Percentiles rank a stretch among this genome's conserved stretches.
phyloP scores from a whole-genome alignment of 2,888 invertebrate genomes.

The Eutolmus rufibarbis region DNA sequence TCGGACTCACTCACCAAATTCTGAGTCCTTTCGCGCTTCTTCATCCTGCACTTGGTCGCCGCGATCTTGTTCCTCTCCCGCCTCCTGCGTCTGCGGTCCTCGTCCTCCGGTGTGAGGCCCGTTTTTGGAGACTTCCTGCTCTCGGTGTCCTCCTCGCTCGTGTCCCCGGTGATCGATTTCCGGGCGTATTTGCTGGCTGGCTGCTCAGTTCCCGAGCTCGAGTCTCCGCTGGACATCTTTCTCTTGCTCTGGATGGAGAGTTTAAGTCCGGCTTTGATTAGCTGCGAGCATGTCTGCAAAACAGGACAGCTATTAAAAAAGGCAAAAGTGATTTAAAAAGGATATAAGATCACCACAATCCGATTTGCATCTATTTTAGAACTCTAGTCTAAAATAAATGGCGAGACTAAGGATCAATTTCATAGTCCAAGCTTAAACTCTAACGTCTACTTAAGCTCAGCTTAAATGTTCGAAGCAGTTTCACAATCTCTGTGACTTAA shows the following conservation, averaged over 20 bases:
- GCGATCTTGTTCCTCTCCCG: constrained; percentile 94
- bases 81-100: constrained; percentile 83
- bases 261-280: constrained; percentile 90
- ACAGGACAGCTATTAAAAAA: not conserved
- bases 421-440: no score
- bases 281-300: constrained; percentile 82
- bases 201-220: constrained; percentile 63
- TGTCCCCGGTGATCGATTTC: constrained; percentile 49
- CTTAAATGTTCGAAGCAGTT: no score
- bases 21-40: constrained; percentile 88
- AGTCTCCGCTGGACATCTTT: constrained; percentile 74
- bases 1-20: constrained; percentile 88
- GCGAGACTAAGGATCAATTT: no score
- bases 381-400: no score
- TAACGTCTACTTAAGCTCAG: no score
- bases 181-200: constrained; percentile 59
- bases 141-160: constrained; percentile 54
- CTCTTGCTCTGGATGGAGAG: constrained; percentile 89
- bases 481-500: no score
- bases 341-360: not conserved
- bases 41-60: constrained; percentile 92
- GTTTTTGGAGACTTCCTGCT: constrained; percentile 67
- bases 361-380: not conserved
- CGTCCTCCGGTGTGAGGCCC: constrained; percentile 86
- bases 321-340: no score